Base-by-base conservation (phyloP, 2,888 invertebrate species). In the Pristionchus exspectatus region DNA sequence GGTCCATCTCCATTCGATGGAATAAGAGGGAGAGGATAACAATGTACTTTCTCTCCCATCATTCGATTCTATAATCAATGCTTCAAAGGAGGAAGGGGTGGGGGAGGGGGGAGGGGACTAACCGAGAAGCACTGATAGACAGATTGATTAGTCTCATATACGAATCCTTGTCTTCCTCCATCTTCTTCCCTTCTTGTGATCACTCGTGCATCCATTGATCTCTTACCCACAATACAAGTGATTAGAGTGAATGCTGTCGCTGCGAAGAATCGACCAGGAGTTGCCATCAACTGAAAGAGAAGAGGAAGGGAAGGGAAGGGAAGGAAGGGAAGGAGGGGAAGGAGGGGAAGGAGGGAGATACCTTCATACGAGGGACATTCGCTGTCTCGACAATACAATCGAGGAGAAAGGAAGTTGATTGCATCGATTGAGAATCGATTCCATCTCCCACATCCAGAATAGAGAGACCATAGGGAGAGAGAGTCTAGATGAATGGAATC, bases 241-340 rank as follows among this genome's bases (percentile, higher is more conserved):
- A 97, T 97, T 85, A 99, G 96, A 27, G 98, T 98, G 96, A 97
- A 99, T 1, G 98, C 98, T 59, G 98, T 97, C 72, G 98, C 97
- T 5, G 98, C 98, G 96, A 97, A 98, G 96, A 97, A 99, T 27
- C 99, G 97, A 4, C 99, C 99, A 1, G 98, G 98, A 95, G 98
- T 98, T 21, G 98, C 98, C 94, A 99, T 98, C 91, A 99, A 96
- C 44, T 97, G 77, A 72, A 44, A 44, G 69, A 69, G 38, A 30
- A 21, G 16, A 21, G 16, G 81, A 44, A 21, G 16, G 30, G 44
- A 14, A 18, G n/a, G 56, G 56, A 3, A 18, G 77, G 33, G 77
- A 44, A 72, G 30, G 56, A 54, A 3, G 27, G 69, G n/a, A n/a
- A 21, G 16, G 81, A 44, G 4, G 16, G 30, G 44, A 14, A 18